phyloP scores from a whole-genome alignment of 2,888 invertebrate genomes.

The Drosophila anceps region DNA sequence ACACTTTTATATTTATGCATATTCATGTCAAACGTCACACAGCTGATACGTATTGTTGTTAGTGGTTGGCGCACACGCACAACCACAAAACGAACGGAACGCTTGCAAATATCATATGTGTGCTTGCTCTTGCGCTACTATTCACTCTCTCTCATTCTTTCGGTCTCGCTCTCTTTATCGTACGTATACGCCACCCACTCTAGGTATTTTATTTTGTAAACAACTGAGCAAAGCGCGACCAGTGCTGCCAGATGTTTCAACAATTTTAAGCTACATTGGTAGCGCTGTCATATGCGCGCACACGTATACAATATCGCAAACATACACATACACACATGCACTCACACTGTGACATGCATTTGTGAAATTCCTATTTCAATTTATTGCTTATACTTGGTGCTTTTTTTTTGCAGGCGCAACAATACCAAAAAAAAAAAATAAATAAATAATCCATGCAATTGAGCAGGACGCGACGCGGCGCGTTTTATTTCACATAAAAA shows the following conservation, averaged over 20 bases:
- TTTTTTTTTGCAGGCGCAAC: slow-evolving; percentile 41
- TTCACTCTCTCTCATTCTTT: slow-evolving; percentile 5
- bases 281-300: slow-evolving; percentile 44
- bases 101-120: slow-evolving; percentile 45
- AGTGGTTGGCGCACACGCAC: slow-evolving; percentile 59
- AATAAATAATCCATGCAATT: slow-evolving; percentile 31
- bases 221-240: slow-evolving; percentile 50
- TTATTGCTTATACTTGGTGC: slow-evolving; percentile 26
- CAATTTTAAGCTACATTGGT: slow-evolving; percentile 52
- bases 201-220: slow-evolving; percentile 66
- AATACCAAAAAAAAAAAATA: slow-evolving; percentile 8
- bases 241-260: slow-evolving; percentile 61
- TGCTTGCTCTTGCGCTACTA: slow-evolving; percentile 14
- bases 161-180: slow-evolving; percentile 18
- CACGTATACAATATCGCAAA: slow-evolving; percentile 31
- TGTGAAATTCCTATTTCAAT: slow-evolving; percentile 62
- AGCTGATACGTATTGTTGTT: slow-evolving; percentile 65
- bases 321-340: slow-evolving; percentile 8
- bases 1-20: slow-evolving; percentile 39
- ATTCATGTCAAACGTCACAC: slow-evolving; percentile 58
- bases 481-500: slow-evolving; percentile 18
- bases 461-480: slow-evolving; percentile 25
- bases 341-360: slow-evolving; percentile 46
- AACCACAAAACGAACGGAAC: slow-evolving; percentile 9
- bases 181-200: slow-evolving; percentile 41